Evolutionary conservation across 2,888 invertebrate genomes (phyloP), one percentile per base, ranked within the genome.

Genomic region (Orthosia cruda): DNA sequence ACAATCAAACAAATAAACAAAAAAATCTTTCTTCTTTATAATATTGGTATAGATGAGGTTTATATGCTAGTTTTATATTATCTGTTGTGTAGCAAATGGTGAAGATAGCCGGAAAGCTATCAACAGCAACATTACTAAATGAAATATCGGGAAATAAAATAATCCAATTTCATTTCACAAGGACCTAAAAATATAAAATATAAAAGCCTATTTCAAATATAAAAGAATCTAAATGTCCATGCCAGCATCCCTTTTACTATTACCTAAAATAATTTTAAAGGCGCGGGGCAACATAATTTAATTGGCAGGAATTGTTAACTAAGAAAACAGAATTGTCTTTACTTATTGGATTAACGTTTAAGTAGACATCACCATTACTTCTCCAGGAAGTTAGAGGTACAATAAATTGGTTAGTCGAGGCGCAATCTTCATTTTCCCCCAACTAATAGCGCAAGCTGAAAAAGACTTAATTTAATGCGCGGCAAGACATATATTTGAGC

Each of bases 321-420:
- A 86, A 88, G 88, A 87, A 86, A 92, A 89, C 89, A 86, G 86
- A 89, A 90, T 89, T 90, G 86, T 85, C 83, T 80, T 87, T 84
- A 89, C 84, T 91, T 90, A 92, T 92, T 91, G 87, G 89, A 91
- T 92, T 92, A 91, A 89, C 89, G 85, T 88, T 85, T 85, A 87
- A 89, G 80, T 83, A 84, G 90, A 88, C 88, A 89, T 90, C 88
- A 88, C 88, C 88, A 89, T 91, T 90, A 89, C 90, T 88, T 88
- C 89, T 89, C 87, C 87, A 88, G 86, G 87, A 88, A 90, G 87
- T 91, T 91, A 90, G 86, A 90, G 87, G 87, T 88, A 87, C 86
- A 87, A 89, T 90, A 92, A 91, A 90, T 92, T 92, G 86, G 89
- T 92, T 91, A 88, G 80, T 83, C 77, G 74, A 89, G 85, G 89